These are phyloP conservation scores for Rhagophthalmus giganteus DNA, from an alignment of 2,888 invertebrate genomes.

Conservation along the genomic window DNA sequence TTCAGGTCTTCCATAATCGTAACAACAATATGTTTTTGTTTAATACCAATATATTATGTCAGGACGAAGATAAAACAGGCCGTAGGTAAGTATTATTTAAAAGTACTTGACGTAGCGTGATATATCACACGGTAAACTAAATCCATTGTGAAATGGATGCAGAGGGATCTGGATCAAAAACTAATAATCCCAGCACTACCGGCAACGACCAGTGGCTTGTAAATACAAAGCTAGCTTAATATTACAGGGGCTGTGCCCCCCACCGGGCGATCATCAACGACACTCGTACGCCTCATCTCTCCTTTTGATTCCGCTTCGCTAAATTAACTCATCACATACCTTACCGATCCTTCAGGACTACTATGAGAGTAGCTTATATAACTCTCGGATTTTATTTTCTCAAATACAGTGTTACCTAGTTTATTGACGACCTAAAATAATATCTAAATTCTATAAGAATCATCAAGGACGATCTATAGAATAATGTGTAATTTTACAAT, in stretches of 20 bases:
- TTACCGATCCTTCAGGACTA: constrained; percentile 21
- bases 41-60: neutral
- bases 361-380: constrained; percentile 16
- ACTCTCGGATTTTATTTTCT: constrained; percentile 11
- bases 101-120: constrained; percentile 34
- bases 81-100: constrained; percentile 22
- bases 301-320: constrained; percentile 31
- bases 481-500: too few relatives aligned
- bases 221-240: constrained; percentile 36
- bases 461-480: too few relatives aligned
- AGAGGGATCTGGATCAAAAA: constrained; percentile 36
- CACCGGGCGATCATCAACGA: constrained; percentile 29
- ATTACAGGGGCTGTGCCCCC: constrained; percentile 27
- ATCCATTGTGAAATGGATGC: constrained; percentile 30
- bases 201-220: constrained; percentile 36
- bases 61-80: constrained; percentile 12
- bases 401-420: constrained; percentile 24
- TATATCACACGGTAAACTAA: constrained; percentile 37
- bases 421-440: neutral
- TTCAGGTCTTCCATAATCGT: too few relatives aligned
- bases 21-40: too few relatives aligned
- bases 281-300: constrained; percentile 32
- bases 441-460: neutral
- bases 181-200: constrained; percentile 37
- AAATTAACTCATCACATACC: constrained; percentile 33